Conservation (phyloP, 2,113 vertebrate genomes). For the Chitala chitala region DNA sequence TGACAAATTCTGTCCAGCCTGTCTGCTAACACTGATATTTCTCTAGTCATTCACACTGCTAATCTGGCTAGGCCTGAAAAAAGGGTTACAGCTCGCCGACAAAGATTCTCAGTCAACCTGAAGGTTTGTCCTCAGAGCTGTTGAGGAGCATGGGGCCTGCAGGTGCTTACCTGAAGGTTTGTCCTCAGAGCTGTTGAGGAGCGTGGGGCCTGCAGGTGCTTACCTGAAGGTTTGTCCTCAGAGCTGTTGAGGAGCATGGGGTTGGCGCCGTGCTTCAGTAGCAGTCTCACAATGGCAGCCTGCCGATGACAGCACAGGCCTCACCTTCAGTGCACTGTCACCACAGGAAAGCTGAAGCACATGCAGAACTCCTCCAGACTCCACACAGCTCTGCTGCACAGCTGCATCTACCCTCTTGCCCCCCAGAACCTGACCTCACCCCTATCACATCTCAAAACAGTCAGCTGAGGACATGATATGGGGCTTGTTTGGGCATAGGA, state of each 20-base stretch:
- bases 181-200: slow-evolving; percentile 84
- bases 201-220: slow-evolving; percentile 69
- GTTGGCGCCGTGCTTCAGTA: slow-evolving; percentile 77
- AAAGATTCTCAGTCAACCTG: not conserved
- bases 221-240: slow-evolving; percentile 89
- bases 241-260: slow-evolving; percentile 82
- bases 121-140: not conserved
- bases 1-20: not conserved
- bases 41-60: not conserved
- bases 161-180: slow-evolving; percentile 79
- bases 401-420: no score
- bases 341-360: no score
- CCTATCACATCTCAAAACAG: no score
- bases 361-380: no score
- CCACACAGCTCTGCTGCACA: no score
- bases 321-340: no score
- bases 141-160: not conserved
- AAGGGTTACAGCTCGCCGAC: slow-evolving; percentile 16
- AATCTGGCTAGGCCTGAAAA: not conserved
- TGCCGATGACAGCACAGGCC: slow-evolving; percentile 47
- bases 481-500: no score
- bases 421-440: no score
- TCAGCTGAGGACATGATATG: no score
- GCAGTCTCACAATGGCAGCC: slow-evolving; percentile 79
- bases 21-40: not conserved